Evolutionary conservation across 2,113 vertebrate species (phyloP).

Genomic region (Vulpes vulpes): DNA sequence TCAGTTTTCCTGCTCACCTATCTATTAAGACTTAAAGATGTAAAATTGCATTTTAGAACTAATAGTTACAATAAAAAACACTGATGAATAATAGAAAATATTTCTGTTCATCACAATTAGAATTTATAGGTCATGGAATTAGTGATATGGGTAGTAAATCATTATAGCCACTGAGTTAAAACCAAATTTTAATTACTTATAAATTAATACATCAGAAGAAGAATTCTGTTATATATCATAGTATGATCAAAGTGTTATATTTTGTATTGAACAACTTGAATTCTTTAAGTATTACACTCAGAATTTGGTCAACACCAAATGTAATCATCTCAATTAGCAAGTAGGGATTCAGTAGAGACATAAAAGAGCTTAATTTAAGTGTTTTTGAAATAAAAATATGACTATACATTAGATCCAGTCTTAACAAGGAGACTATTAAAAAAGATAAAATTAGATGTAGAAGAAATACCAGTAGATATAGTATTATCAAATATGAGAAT

Average conservation of each 20-base stretch:
- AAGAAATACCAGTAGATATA: background rate
- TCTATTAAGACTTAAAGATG: background rate
- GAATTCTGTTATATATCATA: background rate
- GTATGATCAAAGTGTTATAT: background rate
- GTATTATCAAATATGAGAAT: background rate
- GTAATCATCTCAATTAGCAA: background rate
- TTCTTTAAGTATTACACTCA: background rate
- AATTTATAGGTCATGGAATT: background rate
- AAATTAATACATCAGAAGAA: background rate
- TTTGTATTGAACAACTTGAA: background rate
- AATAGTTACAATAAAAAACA: background rate
- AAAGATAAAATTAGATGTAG: background rate
- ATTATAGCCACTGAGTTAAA: background rate
- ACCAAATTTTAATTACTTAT: background rate
- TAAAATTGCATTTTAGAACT: slow-evolving; percentile 26
- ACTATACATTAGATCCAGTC: background rate
- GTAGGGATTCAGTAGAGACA: background rate
- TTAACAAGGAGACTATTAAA: background rate
- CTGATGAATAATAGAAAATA: background rate
- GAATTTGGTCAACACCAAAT: background rate
- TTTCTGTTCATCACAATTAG: slow-evolving; percentile 11
- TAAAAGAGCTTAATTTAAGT: background rate
- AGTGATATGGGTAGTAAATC: background rate
- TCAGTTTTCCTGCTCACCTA: slow-evolving; percentile 49
- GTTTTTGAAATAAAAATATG: background rate